A percentile compares a stretch with the other conserved stretches of the same genome.
Evolutionary conservation across 2,797 vertebrate genomes (phyloP).

Genomic region (Pachyuromys duprasi): DNA sequence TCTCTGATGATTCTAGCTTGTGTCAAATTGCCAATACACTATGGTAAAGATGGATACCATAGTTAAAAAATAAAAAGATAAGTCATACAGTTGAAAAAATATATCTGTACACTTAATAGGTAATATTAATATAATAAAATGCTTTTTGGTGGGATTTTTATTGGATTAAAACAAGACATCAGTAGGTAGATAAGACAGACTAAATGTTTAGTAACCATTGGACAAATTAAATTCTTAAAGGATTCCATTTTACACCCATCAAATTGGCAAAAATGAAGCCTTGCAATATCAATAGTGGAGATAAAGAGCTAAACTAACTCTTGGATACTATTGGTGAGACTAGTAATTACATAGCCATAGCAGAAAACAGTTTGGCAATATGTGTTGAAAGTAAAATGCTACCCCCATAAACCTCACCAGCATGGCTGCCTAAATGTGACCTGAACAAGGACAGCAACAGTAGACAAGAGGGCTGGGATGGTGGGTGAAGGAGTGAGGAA

Average conservation of each 20-base stretch:
- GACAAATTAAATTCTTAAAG: constrained; percentile 19
- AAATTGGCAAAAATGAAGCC: constrained; percentile 20
- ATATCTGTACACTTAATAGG: constrained; percentile 8
- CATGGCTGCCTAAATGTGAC: background rate
- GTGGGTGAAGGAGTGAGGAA: background rate
- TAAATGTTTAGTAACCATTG: constrained; percentile 28
- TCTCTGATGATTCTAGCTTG: background rate
- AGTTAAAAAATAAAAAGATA: constrained; percentile 3
- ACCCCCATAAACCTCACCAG: background rate
- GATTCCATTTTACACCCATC: background rate
- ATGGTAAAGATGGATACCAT: constrained; percentile 17
- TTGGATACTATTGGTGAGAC: background rate
- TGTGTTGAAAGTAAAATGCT: constrained; percentile 22
- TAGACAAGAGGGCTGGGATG: background rate
- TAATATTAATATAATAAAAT: constrained; percentile 42
- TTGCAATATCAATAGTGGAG: constrained; percentile 26
- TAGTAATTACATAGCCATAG: constrained; percentile 3
- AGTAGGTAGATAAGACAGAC: background rate
- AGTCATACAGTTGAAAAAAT: background rate
- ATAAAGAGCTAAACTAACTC: background rate
- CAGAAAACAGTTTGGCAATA: constrained; percentile 18
- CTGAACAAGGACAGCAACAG: background rate
- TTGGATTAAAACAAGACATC: constrained; percentile 35
- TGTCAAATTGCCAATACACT: background rate
- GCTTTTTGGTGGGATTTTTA: background rate